These are phyloP conservation scores for Spermophilus dauricus DNA, from an alignment of 2,113 vertebrate genomes.

Conservation along the genomic window DNA sequence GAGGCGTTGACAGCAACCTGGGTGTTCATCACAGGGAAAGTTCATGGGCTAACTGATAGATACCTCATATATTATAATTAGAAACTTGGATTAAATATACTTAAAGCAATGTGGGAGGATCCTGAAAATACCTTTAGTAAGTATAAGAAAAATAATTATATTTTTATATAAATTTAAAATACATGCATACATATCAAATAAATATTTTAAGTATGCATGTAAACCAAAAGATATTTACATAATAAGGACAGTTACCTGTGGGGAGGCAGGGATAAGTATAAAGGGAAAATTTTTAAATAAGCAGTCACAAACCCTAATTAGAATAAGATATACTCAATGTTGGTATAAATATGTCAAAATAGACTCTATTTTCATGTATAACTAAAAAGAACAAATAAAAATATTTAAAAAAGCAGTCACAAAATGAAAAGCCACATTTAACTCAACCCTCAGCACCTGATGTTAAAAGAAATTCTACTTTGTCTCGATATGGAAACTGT, in stretches of 20 bases:
- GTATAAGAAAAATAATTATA: not conserved
- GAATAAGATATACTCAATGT: too few relatives aligned
- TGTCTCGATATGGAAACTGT: not conserved
- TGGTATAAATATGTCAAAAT: too few relatives aligned
- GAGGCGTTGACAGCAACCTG: not conserved
- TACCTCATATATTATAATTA: not conserved
- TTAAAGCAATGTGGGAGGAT: not conserved
- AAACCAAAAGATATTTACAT: not conserved
- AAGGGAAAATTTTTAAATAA: not conserved
- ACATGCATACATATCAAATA: not conserved
- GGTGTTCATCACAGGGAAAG: not conserved
- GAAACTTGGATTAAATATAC: not conserved
- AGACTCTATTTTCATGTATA: too few relatives aligned
- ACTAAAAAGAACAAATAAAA: too few relatives aligned
- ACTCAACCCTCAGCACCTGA: not conserved
- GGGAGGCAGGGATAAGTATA: not conserved
- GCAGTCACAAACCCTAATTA: not conserved
- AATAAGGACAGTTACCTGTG: not conserved
- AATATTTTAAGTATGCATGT: conserved; percentile 5
- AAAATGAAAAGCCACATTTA: not conserved
- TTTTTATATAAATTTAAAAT: conserved; percentile 19
- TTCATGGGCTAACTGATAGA: not conserved
- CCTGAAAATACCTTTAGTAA: conserved; percentile 21
- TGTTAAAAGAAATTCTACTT: conserved; percentile 4
- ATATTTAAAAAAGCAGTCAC: too few relatives aligned